Evolutionary conservation across 2,797 vertebrate species (phyloP).

Genomic region (Danio kyathit): DNA sequence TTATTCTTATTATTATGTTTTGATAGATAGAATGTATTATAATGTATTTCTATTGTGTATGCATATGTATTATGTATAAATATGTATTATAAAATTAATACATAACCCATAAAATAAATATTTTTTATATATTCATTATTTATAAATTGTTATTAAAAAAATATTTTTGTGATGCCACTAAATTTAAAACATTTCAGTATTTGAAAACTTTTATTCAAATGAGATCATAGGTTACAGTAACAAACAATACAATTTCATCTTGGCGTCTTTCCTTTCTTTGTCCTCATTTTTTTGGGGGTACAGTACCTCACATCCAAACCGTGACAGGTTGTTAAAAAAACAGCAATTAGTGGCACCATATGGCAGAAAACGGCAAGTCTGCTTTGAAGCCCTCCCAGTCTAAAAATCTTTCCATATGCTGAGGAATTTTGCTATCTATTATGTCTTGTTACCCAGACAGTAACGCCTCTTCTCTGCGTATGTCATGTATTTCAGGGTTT

Average conservation of each 20-base stretch:
- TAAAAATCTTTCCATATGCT: conserved; percentile 81
- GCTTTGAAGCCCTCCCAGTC: conserved; percentile 80
- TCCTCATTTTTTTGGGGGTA: conserved; percentile 65
- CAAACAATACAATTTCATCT: conserved; percentile 55
- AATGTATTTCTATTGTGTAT: too few species aligned
- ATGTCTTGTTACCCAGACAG: conserved; percentile 75
- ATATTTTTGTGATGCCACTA: too few species aligned
- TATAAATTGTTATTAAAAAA: too few species aligned
- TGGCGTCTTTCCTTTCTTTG: conserved; percentile 63
- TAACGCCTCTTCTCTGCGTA: conserved; percentile 61
- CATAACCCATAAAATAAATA: too few species aligned
- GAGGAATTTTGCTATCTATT: conserved; percentile 77
- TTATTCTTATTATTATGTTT: too few species aligned
- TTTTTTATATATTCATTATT: too few species aligned
- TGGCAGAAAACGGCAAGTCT: conserved; percentile 74
- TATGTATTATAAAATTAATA: too few species aligned
- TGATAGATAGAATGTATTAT: too few species aligned
- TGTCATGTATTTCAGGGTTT: conserved; percentile 66
- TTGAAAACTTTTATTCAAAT: not conserved
- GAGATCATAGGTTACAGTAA: conserved; percentile 44
- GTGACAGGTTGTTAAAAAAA: conserved; percentile 67
- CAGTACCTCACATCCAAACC: conserved; percentile 61
- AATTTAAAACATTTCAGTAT: too few species aligned
- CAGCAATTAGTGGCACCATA: conserved; percentile 85
- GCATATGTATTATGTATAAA: too few species aligned